These are phyloP conservation scores for Pampusana beccarii DNA, from an alignment of 2,113 vertebrate species.

Conservation along the genomic window DNA sequence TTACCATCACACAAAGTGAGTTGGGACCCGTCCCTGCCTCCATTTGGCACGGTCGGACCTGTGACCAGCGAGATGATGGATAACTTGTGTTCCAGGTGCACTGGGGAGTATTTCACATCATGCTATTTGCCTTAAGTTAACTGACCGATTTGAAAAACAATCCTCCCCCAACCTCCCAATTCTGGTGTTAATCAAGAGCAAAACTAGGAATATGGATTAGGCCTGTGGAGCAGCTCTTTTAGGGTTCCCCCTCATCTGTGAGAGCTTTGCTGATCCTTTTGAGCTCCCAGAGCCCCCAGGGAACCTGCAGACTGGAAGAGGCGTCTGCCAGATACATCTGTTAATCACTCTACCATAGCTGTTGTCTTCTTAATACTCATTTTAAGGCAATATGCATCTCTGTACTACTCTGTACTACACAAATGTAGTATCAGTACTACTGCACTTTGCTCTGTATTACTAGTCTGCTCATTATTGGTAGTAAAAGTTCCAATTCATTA, in stretches of 20 bases:
- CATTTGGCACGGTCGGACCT: not conserved
- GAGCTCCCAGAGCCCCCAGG: not conserved
- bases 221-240: not conserved
- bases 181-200: not conserved
- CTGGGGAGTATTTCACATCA: not conserved
- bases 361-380: not conserved
- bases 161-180: fast-evolving
- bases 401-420: not conserved
- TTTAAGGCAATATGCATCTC: not conserved
- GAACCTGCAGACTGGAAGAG: not conserved
- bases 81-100: not conserved
- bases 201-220: not conserved
- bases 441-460: conserved; percentile 9
- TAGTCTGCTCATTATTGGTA: not conserved
- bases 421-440: not conserved
- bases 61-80: not conserved
- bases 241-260: not conserved
- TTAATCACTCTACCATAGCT: not conserved
- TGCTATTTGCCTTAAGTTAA: not conserved
- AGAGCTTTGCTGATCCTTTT: not conserved
- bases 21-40: not conserved
- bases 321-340: not conserved
- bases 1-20: not conserved
- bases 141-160: not conserved
- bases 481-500: conserved; percentile 22